Evolutionary conservation across 2,888 invertebrate genomes (phyloP).

Genomic region (Saturnia pavonia): DNA sequence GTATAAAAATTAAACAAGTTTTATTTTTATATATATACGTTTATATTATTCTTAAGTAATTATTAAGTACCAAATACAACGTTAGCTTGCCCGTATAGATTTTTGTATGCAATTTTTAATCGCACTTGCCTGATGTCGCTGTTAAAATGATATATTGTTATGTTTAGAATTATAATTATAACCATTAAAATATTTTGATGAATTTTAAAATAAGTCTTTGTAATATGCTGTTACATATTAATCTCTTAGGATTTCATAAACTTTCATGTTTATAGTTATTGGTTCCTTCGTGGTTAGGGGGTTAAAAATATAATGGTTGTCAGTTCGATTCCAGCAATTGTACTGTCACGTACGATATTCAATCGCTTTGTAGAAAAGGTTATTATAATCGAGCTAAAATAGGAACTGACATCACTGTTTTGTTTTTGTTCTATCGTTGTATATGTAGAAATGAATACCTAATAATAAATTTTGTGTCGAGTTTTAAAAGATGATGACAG

Average conservation of each 20-base stretch:
- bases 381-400: not conserved
- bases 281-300: not conserved
- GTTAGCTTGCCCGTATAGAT: constrained; percentile 37
- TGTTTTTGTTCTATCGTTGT: not conserved
- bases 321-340: not conserved
- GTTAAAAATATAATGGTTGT: not conserved
- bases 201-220: constrained; percentile 23
- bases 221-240: not conserved
- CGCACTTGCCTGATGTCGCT: constrained; percentile 30
- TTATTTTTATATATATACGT: constrained; percentile 28
- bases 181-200: constrained; percentile 27
- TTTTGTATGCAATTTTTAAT: constrained; percentile 24
- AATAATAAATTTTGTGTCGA: not conserved
- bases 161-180: constrained; percentile 14
- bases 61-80: constrained; percentile 29
- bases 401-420: not conserved
- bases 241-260: not conserved
- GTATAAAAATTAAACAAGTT: constrained; percentile 12
- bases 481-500: not conserved
- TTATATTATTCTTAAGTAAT: constrained; percentile 24
- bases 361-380: not conserved
- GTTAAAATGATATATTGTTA: constrained; percentile 14
- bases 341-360: too few species aligned
- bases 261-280: not conserved
- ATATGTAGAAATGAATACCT: not conserved